Conservation (phyloP, 2,888 invertebrate species). For the Leptinotarsa rubiginosa region DNA sequence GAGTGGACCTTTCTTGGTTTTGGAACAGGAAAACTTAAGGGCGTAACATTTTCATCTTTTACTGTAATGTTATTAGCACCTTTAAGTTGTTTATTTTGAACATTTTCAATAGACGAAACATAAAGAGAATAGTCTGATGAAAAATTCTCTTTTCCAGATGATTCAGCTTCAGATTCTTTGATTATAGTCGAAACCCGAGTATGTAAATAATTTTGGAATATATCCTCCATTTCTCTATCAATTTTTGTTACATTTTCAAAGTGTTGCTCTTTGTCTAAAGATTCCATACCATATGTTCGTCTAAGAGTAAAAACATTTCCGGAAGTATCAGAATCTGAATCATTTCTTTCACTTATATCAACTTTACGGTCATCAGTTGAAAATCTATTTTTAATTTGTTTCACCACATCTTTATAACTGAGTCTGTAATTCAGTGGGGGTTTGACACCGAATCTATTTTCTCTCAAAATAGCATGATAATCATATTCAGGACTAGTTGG, state of each 20-base stretch:
- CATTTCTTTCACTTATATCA: constrained; percentile 12
- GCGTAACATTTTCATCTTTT: background rate
- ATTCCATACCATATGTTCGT: constrained; percentile 15
- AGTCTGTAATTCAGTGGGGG: constrained; percentile 47
- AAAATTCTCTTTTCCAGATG: background rate
- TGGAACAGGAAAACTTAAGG: background rate
- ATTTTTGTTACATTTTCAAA: constrained; percentile 33
- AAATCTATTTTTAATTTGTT: constrained; percentile 52
- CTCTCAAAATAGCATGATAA: constrained; percentile 45
- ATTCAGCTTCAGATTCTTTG: constrained; percentile 40
- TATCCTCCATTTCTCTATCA: constrained; percentile 50
- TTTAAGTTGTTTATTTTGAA: background rate
- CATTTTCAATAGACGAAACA: background rate
- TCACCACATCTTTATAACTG: constrained; percentile 52
- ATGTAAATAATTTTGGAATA: constrained; percentile 50
- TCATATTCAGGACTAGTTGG: constrained; percentile 28
- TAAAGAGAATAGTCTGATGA: background rate
- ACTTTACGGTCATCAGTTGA: constrained; percentile 12
- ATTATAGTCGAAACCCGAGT: constrained; percentile 48
- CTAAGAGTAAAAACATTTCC: background rate
- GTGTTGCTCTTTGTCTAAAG: background rate
- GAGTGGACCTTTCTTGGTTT: constrained; percentile 12
- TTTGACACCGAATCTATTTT: constrained; percentile 52
- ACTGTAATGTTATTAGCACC: background rate
- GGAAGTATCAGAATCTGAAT: constrained; percentile 8